Conservation (phyloP, 2,888 invertebrate species). For the Caprella mutica region DNA sequence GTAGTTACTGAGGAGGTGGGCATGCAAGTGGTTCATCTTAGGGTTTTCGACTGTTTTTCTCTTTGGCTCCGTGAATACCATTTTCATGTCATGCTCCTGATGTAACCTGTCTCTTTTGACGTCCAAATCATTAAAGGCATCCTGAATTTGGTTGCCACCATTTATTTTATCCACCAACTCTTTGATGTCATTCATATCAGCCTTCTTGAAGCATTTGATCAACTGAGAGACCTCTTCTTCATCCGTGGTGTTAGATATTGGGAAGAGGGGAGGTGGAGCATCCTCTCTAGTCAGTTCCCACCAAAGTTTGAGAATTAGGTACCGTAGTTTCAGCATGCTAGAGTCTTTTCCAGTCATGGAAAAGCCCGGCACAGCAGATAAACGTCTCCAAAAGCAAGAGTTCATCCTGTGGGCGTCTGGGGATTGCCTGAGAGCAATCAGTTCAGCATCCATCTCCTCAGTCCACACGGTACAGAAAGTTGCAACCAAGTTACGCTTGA, state of each 20-base stretch:
- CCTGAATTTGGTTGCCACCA: slow-evolving; percentile 4
- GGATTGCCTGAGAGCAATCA: neutral
- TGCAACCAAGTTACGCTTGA: slow-evolving; percentile 16
- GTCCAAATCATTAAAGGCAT: neutral
- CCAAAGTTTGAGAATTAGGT: slow-evolving; percentile 21
- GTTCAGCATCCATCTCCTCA: slow-evolving; percentile 9
- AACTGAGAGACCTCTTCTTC: neutral
- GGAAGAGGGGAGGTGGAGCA: neutral
- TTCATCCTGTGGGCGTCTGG: neutral
- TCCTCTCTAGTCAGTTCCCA: slow-evolving; percentile 10
- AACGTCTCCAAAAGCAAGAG: slow-evolving; percentile 16
- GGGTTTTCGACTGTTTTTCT: too few relatives aligned
- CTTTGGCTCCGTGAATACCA: too few relatives aligned
- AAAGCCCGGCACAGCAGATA: slow-evolving; percentile 10
- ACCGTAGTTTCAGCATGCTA: slow-evolving; percentile 18
- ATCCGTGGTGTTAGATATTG: neutral
- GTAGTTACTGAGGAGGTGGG: too few relatives aligned
- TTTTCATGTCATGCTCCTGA: slow-evolving; percentile 2
- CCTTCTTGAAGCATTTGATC: neutral
- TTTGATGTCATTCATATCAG: neutral
- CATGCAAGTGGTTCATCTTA: too few relatives aligned
- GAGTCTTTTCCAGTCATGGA: slow-evolving; percentile 11
- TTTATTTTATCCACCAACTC: slow-evolving; percentile 6
- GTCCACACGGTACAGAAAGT: slow-evolving; percentile 16
- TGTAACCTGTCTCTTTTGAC: neutral